A percentile compares a stretch with the other conserved stretches of the same genome.
phyloP scores from a whole-genome alignment of 2,797 vertebrate species.

The Sardinella longiceps region DNA sequence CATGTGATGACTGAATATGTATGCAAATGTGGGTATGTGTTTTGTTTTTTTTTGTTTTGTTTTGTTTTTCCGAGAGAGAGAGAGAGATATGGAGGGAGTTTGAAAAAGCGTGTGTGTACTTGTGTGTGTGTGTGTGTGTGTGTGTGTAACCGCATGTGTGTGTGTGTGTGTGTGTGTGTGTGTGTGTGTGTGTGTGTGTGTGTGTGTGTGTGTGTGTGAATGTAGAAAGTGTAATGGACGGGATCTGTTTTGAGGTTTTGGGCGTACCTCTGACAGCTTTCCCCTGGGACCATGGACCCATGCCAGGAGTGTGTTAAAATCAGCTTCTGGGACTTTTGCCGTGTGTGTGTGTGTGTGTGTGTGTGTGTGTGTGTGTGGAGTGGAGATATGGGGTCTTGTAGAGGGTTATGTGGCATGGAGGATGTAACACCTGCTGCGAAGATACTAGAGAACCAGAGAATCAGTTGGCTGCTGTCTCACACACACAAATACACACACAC shows the following conservation, averaged over 20 bases:
- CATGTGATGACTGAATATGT: too few species aligned
- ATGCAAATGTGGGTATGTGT: too few species aligned
- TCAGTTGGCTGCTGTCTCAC: background rate
- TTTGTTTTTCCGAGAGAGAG: too few species aligned
- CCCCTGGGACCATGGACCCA: background rate
- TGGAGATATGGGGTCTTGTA: background rate
- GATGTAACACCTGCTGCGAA: slow-evolving; percentile 38
- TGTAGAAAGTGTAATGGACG: background rate
- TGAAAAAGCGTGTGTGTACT: background rate
- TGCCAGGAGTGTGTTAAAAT: background rate
- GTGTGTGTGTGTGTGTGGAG: background rate
- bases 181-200: slow-evolving; percentile 3
- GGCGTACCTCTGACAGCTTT: background rate
- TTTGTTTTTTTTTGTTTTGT: too few species aligned
- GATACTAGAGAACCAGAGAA: slow-evolving; percentile 2
- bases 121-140: background rate
- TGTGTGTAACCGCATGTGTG: background rate
- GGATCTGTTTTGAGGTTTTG: background rate
- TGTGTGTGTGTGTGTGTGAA: background rate
- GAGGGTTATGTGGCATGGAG: background rate
- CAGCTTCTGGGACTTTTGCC: background rate
- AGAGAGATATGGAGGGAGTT: background rate
- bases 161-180: background rate
- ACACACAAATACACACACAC: slow-evolving; percentile 17
- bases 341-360: background rate